Evolutionary conservation across 2,797 vertebrate species (phyloP), one percentile per base, ranked within the genome.

Genomic region (Acanthurus leucopareius): DNA sequence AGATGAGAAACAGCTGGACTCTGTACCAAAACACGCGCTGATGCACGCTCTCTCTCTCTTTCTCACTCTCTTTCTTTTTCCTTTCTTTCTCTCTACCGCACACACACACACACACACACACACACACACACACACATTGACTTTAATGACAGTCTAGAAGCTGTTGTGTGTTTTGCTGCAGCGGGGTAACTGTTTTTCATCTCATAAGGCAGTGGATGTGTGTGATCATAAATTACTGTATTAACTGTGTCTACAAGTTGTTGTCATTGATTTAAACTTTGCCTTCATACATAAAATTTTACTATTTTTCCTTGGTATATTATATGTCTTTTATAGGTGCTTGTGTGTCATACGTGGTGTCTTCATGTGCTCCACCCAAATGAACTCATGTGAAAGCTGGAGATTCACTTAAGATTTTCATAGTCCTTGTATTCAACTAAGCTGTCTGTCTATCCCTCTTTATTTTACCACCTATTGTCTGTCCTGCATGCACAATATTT

Each of bases 1-100:
- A 75, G 75, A 89, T 86, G 79, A 82, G 84, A 88, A 90, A 88
- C 87, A 91, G 78, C 84, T 87, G 90, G 75, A 86, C 14, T 68
- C 5, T 54, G 35, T 38, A 70, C 45, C 44, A 69, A 79, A 64
- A 73, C 63, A 60, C 7, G 51, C 20, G 1, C 62, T 32, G 72
- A 72, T 75, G 59, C 51, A 28, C 11, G 0, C 52, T 61, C 64
- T 35, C 52, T 61, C 64, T 35, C 58, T 59, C 49, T 44, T 53
- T 70, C 44, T 60, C 45, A 32, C 49, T 53, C 44, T 53, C 49
- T 25, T 25, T 25, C 28, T 32, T 32, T 32, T 32, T 2, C 4
- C 28, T 25, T 32, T 57, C 69, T 52, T 45, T 56, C 52, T 48
- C 38, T 59, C 32, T 40, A 3, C n/a, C 63, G 13, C 20, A 58